Base-by-base conservation (phyloP, 2,888 invertebrate genomes). In the Netelia inedita region DNA sequence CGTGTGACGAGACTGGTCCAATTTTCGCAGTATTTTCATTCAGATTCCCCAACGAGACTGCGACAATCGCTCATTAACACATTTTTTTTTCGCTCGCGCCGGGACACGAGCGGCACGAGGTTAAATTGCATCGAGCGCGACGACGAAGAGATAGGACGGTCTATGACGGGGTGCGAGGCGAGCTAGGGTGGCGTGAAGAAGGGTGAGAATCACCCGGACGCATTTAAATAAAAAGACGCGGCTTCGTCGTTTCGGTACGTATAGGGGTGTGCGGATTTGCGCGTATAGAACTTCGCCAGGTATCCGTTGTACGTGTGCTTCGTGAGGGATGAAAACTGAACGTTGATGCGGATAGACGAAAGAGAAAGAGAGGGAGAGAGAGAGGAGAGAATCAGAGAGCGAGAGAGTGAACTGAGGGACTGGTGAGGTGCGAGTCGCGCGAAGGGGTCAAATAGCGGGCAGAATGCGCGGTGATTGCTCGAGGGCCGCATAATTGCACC, bases 401-500 rank as follows among this genome's bases (percentile, higher is more conserved):
- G 75, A 72, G 76, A 78, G 79, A 83, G 83, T 68, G 85, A 83
- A 88, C 76, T 66, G 79, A 76, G 19, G 50, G 79, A 76, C 75
- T 79, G 53, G 78, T 46, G 83, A 84, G 81, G 73, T 79, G 74
- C 71, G 71, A 55, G 63, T 80, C 80, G 66, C 55, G 61, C 72
- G 87, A 91, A 89, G 91, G 92, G 93, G 93, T 93, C 93, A 93
- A 92, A 93, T 91, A 89, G 92, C 90, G 91, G 91, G 91, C 91
- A 93, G 93, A 93, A 93, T 93, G 92, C 93, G 92, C 91, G 92
- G 92, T 93, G 93, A 93, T 93, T 93, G 93, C 93, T 93, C 91
- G 92, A 93, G 93, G 93, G 93, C 93, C 93, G 92, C 93, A 93
- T 93, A 93, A 93, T 93, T 93, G 93, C 93, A 93, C 93, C 93